These are phyloP conservation scores for Moxostoma hubbsi DNA, from an alignment of 2,797 vertebrate species.

Conservation along the genomic window DNA sequence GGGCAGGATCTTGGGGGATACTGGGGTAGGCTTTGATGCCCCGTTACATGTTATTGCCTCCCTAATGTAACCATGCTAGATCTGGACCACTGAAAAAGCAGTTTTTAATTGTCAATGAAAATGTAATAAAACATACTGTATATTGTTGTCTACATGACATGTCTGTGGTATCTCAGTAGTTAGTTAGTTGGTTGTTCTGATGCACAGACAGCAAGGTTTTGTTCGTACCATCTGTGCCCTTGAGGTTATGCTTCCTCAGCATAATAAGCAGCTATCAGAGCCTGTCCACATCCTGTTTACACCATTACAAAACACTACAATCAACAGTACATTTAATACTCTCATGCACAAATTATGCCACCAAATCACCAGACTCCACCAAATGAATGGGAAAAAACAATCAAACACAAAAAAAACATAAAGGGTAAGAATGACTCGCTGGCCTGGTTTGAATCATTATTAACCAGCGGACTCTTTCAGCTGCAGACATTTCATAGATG, in stretches of 20 bases:
- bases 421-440: constrained; percentile 22
- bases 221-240: constrained; percentile 12
- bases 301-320: constrained; percentile 28
- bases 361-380: constrained; percentile 33
- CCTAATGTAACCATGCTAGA: too few species aligned
- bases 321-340: constrained; percentile 31
- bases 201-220: neutral
- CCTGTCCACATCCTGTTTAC: constrained; percentile 59
- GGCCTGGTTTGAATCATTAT: constrained; percentile 30
- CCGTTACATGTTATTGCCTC: too few species aligned
- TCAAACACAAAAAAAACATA: too few species aligned
- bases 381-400: constrained; percentile 28
- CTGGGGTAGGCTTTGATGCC: too few species aligned
- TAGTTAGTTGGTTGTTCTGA: neutral
- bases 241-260: constrained; percentile 35
- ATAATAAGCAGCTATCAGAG: constrained; percentile 26
- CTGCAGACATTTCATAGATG: constrained; percentile 24
- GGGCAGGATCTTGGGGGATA: too few species aligned
- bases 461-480: constrained; percentile 15
- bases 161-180: neutral
- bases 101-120: neutral
- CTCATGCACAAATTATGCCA: constrained; percentile 6
- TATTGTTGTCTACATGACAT: neutral
- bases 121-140: neutral
- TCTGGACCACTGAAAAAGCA: neutral